These are phyloP conservation scores for Pseudorhombus dupliciocellatus DNA, from an alignment of 2,113 vertebrate species.

Conservation along the genomic window DNA sequence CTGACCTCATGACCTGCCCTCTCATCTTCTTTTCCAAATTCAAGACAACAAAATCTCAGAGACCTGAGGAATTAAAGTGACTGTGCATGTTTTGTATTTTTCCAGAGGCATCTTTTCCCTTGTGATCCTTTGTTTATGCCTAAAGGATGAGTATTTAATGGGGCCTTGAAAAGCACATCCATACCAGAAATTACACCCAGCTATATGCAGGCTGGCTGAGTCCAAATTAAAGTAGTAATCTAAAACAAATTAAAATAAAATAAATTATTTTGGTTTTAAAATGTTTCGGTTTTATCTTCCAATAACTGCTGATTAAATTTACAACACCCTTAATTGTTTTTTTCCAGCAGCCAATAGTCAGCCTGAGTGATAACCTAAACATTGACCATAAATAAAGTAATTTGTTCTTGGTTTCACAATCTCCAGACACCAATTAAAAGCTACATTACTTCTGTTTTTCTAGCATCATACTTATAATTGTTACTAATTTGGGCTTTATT, in stretches of 20 bases:
- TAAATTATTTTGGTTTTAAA: neutral
- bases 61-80: constrained; percentile 20
- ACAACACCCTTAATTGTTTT: neutral
- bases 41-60: neutral
- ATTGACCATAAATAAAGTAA: neutral
- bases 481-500: neutral
- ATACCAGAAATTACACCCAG: neutral
- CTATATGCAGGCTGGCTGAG: neutral
- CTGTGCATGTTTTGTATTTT: constrained; percentile 6
- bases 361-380: neutral
- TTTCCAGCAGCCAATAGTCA: neutral
- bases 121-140: constrained; percentile 30
- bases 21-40: neutral
- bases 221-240: constrained; percentile 8
- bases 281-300: neutral
- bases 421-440: constrained; percentile 13
- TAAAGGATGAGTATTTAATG: constrained; percentile 19
- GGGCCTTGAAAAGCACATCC: constrained; percentile 7
- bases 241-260: constrained; percentile 1
- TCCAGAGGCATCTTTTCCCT: neutral
- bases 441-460: neutral
- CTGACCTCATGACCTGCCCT: neutral
- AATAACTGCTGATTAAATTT: neutral
- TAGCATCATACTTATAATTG: neutral
- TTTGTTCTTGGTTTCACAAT: constrained; percentile 5